Evolutionary conservation across 2,797 vertebrate species (phyloP).

Genomic region (Argya squamiceps): DNA sequence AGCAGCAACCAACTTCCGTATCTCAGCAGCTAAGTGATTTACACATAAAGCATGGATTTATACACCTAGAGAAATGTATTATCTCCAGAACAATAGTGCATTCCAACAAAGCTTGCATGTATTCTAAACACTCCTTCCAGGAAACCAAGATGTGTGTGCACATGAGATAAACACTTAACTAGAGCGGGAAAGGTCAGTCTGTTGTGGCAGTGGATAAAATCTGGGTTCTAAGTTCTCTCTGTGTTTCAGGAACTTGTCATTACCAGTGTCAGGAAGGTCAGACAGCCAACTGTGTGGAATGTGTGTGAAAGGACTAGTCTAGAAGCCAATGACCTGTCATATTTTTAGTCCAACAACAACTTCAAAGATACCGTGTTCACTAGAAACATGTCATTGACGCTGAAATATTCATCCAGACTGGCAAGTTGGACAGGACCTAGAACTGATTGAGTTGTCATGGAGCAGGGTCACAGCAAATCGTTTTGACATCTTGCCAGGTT

Average conservation of each 20-base stretch:
- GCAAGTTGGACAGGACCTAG: background rate
- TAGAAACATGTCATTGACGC: background rate
- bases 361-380: background rate
- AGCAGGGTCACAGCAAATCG: background rate
- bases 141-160: background rate
- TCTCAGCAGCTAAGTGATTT: background rate
- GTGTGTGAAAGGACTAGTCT: background rate
- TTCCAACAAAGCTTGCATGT: background rate
- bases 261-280: background rate
- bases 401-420: background rate
- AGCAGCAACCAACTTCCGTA: background rate
- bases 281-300: background rate
- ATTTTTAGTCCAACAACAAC: background rate
- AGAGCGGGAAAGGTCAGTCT: background rate
- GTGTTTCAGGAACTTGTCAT: background rate
- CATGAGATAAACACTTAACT: background rate
- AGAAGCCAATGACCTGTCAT: background rate
- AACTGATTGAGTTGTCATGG: background rate
- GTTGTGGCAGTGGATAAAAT: background rate
- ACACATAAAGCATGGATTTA: background rate
- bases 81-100: background rate
- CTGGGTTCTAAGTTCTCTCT: background rate
- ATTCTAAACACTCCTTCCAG: background rate
- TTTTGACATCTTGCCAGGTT: background rate
- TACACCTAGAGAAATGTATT: background rate